A percentile compares a stretch with the other conserved stretches of the same genome.
Conservation (phyloP, 1,140 invertebrate species). For the Meloidogyne chitwoodi region DNA sequence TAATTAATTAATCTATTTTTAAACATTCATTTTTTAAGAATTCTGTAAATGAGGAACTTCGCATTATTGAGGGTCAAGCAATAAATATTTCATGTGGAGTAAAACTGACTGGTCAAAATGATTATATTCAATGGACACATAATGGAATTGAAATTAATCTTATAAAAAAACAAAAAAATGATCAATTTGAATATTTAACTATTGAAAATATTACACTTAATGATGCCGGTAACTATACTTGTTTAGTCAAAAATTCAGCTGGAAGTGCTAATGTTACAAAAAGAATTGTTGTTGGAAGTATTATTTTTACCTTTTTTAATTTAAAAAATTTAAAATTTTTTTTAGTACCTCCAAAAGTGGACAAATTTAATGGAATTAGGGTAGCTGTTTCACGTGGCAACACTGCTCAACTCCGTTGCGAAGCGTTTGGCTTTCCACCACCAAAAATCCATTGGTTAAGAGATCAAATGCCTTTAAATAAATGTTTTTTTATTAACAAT, state of each 20-base stretch:
- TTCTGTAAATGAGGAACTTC: constrained; percentile 28
- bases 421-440: constrained; percentile 63
- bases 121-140: neutral
- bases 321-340: neutral
- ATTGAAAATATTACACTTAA: constrained; percentile 46
- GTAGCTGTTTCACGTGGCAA: constrained; percentile 6
- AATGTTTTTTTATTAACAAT: constrained; percentile 19
- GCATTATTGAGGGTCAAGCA: constrained; percentile 42
- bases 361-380: neutral
- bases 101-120: constrained; percentile 24
- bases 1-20: neutral
- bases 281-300: constrained; percentile 48
- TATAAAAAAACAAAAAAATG: neutral
- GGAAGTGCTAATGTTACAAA: constrained; percentile 42
- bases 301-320: neutral
- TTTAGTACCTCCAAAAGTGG: constrained; percentile 6
- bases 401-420: constrained; percentile 59
- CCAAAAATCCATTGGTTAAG: constrained; percentile 62
- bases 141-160: constrained; percentile 23
- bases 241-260: constrained; percentile 58
- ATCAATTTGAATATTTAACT: constrained; percentile 35
- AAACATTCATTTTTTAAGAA: constrained; percentile 27
- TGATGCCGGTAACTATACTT: constrained; percentile 61
- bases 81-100: constrained; percentile 41
- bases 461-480: constrained; percentile 46